These are phyloP conservation scores for Danaus chrysippus DNA, from an alignment of 2,888 invertebrate genomes.

Conservation along the genomic window DNA sequence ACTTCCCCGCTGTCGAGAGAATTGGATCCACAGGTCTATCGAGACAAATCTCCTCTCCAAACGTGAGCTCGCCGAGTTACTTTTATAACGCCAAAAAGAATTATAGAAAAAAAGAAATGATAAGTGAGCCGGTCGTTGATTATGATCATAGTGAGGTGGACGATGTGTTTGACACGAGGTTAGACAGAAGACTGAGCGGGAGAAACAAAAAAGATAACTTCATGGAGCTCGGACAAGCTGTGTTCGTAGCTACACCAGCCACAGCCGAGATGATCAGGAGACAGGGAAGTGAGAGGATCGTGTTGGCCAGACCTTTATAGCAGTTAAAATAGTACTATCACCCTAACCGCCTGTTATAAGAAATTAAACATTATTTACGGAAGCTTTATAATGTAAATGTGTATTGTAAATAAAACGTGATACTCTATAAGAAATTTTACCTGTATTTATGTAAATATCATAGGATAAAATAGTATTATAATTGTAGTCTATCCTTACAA, in stretches of 20 bases:
- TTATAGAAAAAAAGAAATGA: slow-evolving; percentile 56
- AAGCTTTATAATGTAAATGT: slow-evolving; percentile 3
- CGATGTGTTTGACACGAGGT: slow-evolving; percentile 65
- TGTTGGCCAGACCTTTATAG: slow-evolving; percentile 62
- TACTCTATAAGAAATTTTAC: slow-evolving; percentile 1
- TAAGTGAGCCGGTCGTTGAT: slow-evolving; percentile 68
- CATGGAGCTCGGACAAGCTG: slow-evolving; percentile 64
- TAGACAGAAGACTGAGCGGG: slow-evolving; percentile 55
- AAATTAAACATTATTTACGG: no score
- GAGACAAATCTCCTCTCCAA: slow-evolving; percentile 63
- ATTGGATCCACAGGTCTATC: slow-evolving; percentile 50
- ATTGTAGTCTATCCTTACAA: not conserved
- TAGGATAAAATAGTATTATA: slow-evolving; percentile 7
- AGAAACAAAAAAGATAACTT: slow-evolving; percentile 54
- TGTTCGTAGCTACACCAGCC: slow-evolving; percentile 67
- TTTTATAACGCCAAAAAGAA: slow-evolving; percentile 59
- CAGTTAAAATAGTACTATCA: not conserved
- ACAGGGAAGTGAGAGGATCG: slow-evolving; percentile 65
- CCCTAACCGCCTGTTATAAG: not conserved
- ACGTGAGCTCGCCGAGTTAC: slow-evolving; percentile 59
- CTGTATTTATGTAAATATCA: slow-evolving; percentile 20
- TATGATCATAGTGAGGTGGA: slow-evolving; percentile 74
- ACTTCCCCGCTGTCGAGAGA: slow-evolving; percentile 60
- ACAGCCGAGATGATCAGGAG: slow-evolving; percentile 69
- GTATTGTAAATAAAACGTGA: slow-evolving; percentile 16